Conservation (phyloP, 1,140 invertebrate genomes). For the Tribolium madens region DNA sequence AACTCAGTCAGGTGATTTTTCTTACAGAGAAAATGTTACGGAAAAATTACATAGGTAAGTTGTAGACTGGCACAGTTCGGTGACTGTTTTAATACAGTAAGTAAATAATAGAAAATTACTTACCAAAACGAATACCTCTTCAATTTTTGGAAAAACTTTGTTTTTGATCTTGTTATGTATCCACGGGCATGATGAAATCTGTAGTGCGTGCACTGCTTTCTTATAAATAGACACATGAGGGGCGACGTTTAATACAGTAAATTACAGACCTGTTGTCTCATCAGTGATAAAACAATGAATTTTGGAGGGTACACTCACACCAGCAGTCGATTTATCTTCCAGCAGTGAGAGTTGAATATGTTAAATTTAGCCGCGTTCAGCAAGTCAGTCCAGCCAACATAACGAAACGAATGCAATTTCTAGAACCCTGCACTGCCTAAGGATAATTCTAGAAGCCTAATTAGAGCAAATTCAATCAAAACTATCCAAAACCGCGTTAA, state of each 20-base stretch:
- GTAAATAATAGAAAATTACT: conserved; percentile 4
- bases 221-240: conserved; percentile 44
- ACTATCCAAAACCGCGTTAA: background rate
- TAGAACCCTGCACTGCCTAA: background rate
- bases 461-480: background rate
- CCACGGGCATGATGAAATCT: conserved; percentile 12
- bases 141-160: conserved; percentile 11
- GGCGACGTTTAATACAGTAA: conserved; percentile 24
- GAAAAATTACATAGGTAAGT: background rate
- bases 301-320: conserved; percentile 23
- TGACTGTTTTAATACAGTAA: background rate
- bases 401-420: conserved; percentile 4
- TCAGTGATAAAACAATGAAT: conserved; percentile 11
- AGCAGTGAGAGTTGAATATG: background rate
- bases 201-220: conserved; percentile 35
- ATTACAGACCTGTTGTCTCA: conserved; percentile 40
- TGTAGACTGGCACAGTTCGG: background rate
- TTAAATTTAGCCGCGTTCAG: conserved; percentile 39
- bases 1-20: conserved; percentile 1
- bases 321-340: background rate
- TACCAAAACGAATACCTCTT: background rate
- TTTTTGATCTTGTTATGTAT: background rate
- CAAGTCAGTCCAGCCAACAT: conserved; percentile 6
- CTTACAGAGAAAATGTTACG: background rate
- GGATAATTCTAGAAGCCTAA: background rate